Conservation (phyloP, 2,888 invertebrate genomes). For the Rambutsinella grinnellia region DNA sequence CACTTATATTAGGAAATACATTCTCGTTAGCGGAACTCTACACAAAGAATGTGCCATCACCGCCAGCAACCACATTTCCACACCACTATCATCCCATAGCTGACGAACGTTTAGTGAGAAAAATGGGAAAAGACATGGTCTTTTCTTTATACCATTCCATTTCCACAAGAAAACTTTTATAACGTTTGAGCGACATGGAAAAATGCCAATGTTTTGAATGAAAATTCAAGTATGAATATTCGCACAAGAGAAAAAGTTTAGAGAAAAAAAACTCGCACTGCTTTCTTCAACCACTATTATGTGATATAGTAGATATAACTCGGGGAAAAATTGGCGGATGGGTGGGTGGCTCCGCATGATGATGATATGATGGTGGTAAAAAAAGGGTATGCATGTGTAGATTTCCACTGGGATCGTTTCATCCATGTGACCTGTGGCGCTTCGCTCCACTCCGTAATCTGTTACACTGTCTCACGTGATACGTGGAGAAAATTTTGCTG, state of each 20-base stretch:
- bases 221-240: slow-evolving; percentile 6
- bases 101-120: neutral
- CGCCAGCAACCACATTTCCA: slow-evolving; percentile 1
- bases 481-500: neutral
- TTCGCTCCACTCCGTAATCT: slow-evolving; percentile 21
- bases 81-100: neutral
- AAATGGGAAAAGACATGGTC: neutral
- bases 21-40: neutral
- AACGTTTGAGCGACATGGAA: slow-evolving; percentile 45
- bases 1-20: neutral
- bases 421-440: slow-evolving; percentile 55
- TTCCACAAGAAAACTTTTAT: slow-evolving; percentile 27
- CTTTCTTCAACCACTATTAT: neutral
- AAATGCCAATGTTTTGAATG: slow-evolving; percentile 43
- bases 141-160: slow-evolving; percentile 18
- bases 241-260: neutral
- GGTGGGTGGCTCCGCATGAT: neutral
- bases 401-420: slow-evolving; percentile 41
- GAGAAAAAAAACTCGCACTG: neutral
- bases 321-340: neutral
- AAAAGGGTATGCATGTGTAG: neutral
- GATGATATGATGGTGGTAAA: neutral
- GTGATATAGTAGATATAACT: neutral
- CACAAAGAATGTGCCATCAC: neutral
- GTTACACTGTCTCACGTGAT: slow-evolving; percentile 31